Evolutionary conservation across 2,113 vertebrate species (phyloP).

Genomic region (Plotosus lineatus): DNA sequence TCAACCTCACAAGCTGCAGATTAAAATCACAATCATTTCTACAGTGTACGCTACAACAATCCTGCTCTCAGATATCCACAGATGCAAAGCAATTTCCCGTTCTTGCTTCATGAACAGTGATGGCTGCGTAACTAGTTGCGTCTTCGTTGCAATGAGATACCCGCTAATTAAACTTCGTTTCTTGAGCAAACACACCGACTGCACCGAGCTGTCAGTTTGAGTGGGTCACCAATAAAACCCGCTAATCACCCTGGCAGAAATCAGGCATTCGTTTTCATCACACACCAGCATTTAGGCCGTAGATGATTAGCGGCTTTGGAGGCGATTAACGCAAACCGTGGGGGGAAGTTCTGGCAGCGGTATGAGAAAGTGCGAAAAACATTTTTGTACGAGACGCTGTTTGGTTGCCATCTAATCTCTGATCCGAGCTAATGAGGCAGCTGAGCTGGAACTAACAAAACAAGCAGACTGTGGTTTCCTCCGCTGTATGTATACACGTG

Average conservation of each 20-base stretch:
- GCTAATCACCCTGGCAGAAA: conserved; percentile 39
- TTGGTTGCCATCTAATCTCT: conserved; percentile 44
- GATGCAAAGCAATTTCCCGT: background rate
- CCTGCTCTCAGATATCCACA: background rate
- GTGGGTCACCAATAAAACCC: conserved; percentile 34
- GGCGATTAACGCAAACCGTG: conserved; percentile 24
- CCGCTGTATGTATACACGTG: conserved; percentile 20
- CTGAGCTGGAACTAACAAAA: conserved; percentile 43
- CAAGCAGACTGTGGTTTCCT: conserved; percentile 55
- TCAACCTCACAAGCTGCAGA: background rate
- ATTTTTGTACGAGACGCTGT: conserved; percentile 13
- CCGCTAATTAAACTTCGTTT: conserved; percentile 28
- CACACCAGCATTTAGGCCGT: conserved; percentile 7
- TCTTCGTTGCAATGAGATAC: background rate
- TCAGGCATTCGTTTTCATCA: background rate
- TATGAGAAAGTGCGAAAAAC: conserved; percentile 3
- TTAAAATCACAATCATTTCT: background rate
- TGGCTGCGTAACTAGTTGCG: background rate
- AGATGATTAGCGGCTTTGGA: conserved; percentile 31
- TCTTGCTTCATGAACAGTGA: background rate
- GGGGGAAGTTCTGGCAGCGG: background rate
- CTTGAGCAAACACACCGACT: conserved; percentile 30
- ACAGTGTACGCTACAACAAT: background rate
- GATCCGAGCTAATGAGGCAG: conserved; percentile 51
- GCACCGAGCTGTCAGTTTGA: conserved; percentile 15